Conservation (phyloP, 2,797 vertebrate species). For the Leucoraja ocellata region DNA sequence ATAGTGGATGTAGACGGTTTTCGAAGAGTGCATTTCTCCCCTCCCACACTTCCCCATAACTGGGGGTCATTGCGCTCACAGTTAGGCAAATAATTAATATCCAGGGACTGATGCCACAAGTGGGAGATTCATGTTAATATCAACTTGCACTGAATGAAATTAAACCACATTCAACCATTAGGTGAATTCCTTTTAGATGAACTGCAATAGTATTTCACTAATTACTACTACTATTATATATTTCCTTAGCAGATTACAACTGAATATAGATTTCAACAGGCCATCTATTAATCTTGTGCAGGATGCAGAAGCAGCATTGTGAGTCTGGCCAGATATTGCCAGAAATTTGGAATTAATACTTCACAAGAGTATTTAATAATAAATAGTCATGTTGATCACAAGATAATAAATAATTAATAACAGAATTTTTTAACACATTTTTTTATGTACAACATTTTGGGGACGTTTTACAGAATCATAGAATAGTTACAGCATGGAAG, state of each 20-base stretch:
- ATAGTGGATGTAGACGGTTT: too few species aligned
- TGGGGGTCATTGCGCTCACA: background rate
- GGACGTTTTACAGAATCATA: background rate
- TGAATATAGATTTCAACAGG: background rate
- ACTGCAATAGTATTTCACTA: background rate
- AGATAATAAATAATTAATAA: background rate
- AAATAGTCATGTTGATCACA: background rate
- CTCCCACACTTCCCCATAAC: too few species aligned
- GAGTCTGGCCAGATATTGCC: background rate
- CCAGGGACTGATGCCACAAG: background rate
- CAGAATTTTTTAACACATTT: background rate
- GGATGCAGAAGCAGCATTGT: background rate
- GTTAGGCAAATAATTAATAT: constrained; percentile 12
- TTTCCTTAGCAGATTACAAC: background rate
- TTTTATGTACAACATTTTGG: background rate
- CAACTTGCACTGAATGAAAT: background rate
- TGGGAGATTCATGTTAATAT: background rate
- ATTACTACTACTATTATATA: background rate
- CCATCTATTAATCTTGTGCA: background rate
- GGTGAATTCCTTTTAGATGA: background rate
- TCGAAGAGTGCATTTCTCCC: too few species aligned
- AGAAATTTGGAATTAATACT: background rate
- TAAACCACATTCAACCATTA: background rate
- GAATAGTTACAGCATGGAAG: too few species aligned
- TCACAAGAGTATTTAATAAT: background rate